Percentiles rank a stretch among this genome's conserved stretches.
These are phyloP conservation scores for Anthoscopus minutus DNA, from an alignment of 2,113 vertebrate genomes.

Conservation along the genomic window DNA sequence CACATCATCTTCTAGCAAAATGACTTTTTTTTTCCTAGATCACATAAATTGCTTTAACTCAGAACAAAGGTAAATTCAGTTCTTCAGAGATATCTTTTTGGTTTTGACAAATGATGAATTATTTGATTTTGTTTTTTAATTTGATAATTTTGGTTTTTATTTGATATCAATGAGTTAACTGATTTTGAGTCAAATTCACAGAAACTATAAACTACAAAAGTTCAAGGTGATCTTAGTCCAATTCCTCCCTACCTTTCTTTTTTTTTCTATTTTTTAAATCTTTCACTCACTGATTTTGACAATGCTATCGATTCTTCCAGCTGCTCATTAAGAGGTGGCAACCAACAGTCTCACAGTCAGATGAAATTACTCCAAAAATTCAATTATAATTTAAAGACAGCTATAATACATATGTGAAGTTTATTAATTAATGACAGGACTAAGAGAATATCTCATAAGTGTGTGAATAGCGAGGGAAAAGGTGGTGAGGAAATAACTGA, in stretches of 20 bases:
- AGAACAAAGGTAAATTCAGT: background rate
- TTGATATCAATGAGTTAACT: too few relatives aligned
- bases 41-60: background rate
- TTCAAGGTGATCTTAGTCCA: background rate
- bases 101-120: background rate
- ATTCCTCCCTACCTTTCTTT: background rate
- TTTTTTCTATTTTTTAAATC: background rate
- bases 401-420: background rate
- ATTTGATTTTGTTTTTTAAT: too few relatives aligned
- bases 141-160: too few relatives aligned
- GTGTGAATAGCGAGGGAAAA: background rate
- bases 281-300: background rate
- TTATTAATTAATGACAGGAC: background rate
- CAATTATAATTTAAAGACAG: background rate
- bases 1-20: background rate
- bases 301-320: background rate
- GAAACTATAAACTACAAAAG: background rate
- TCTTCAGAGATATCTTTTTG: background rate
- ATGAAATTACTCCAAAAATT: background rate
- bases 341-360: rapidly evolving
- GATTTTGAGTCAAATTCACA: background rate
- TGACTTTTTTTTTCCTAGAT: background rate
- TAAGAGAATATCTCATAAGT: background rate
- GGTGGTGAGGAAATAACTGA: background rate
- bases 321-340: background rate